A percentile compares a stretch with the other conserved stretches of the same genome.
Evolutionary conservation across 1,140 invertebrate species (phyloP).

Genomic region (Gyrodactylus bullatarudis): DNA sequence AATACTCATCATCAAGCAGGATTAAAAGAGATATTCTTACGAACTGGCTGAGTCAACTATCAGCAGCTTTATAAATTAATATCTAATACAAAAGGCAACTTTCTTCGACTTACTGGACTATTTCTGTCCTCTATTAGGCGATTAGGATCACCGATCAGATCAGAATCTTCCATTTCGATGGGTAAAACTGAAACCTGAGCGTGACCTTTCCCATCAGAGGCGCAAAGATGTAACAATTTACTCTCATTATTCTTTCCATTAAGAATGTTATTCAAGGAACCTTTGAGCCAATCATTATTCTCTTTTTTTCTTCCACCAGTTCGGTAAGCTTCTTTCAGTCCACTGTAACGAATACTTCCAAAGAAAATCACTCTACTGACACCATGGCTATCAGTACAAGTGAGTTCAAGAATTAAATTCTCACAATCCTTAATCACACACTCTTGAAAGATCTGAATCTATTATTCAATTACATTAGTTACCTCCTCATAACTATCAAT

Average conservation of each 20-base stretch:
- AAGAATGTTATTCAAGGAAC: not conserved
- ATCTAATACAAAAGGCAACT: too few species aligned
- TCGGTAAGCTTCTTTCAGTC: constrained; percentile 34
- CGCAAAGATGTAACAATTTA: not conserved
- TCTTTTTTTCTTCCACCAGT: not conserved
- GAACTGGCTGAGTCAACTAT: too few species aligned
- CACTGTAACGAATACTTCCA: constrained; percentile 78
- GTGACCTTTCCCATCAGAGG: not conserved
- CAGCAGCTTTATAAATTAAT: too few species aligned
- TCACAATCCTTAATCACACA: constrained; percentile 74
- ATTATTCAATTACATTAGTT: constrained; percentile 9
- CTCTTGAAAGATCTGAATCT: constrained; percentile 43
- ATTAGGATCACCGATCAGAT: too few species aligned
- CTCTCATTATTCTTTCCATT: not conserved
- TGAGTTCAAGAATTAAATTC: constrained; percentile 84
- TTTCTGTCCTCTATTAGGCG: too few species aligned
- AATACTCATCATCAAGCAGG: too few species aligned
- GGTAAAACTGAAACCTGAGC: not conserved
- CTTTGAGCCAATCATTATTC: too few species aligned
- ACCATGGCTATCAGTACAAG: constrained; percentile 36
- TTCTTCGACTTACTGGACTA: too few species aligned
- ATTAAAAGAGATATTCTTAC: too few species aligned
- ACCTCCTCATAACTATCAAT: constrained; percentile 97
- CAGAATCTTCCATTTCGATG: too few species aligned
- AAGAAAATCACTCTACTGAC: constrained; percentile 56